Conservation (phyloP, 1,140 invertebrate genomes). For the Magallana ariakensis region DNA sequence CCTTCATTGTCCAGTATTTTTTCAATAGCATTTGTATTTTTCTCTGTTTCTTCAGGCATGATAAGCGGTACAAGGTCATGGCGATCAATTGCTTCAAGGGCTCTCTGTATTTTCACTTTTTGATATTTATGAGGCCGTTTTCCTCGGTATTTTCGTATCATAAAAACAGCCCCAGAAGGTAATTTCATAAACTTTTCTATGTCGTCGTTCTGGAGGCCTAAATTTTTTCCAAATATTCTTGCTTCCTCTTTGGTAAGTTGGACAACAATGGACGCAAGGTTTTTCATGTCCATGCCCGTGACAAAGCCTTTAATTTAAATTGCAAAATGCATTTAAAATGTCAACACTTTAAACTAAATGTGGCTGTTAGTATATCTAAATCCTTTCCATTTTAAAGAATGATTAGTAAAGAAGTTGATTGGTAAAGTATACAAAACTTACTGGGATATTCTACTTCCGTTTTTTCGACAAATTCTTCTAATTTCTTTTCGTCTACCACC, state of each 20-base stretch:
- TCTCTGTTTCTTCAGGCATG: background rate
- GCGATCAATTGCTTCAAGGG: background rate
- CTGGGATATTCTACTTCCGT: background rate
- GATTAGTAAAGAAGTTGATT: too few relatives aligned
- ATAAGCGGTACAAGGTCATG: background rate
- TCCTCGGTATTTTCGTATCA: background rate
- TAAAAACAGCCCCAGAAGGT: background rate
- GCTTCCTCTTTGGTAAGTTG: background rate
- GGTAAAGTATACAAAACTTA: background rate
- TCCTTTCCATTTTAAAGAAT: too few relatives aligned
- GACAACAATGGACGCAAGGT: background rate
- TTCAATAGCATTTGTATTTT: background rate
- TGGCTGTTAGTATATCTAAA: too few relatives aligned
- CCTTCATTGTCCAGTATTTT: background rate
- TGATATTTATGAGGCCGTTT: background rate
- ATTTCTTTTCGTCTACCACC: background rate
- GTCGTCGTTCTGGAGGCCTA: background rate
- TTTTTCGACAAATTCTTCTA: constrained; percentile 3
- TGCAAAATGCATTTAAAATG: background rate
- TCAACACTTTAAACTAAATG: too few relatives aligned
- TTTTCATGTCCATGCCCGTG: constrained; percentile 1
- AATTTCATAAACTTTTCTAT: background rate
- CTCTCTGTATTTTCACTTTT: background rate
- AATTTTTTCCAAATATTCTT: constrained; percentile 1
- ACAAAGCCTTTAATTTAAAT: constrained; percentile 6